Percentiles rank a stretch among this genome's conserved stretches.
These are phyloP conservation scores for Pyrgilauda ruficollis DNA, from an alignment of 2,113 vertebrate species.

Conservation along the genomic window DNA sequence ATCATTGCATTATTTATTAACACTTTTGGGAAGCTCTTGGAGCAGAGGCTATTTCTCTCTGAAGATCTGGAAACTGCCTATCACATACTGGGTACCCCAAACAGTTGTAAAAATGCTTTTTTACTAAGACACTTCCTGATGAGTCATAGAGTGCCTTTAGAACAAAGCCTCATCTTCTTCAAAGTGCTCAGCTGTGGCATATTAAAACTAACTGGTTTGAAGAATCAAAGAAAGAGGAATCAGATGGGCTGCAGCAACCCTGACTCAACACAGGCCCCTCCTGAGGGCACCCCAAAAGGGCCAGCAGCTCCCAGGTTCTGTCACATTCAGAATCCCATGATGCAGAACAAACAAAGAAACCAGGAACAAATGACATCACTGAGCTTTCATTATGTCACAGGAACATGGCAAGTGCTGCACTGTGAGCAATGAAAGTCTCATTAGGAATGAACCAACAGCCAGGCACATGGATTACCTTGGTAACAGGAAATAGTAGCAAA, in stretches of 20 bases:
- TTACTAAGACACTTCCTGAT: background rate
- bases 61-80: background rate
- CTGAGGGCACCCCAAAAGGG: background rate
- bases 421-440: background rate
- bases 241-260: background rate
- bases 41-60: background rate
- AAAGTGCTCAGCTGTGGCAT: background rate
- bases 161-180: background rate
- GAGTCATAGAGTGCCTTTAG: background rate
- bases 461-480: background rate
- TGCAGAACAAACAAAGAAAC: background rate
- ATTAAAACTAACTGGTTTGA: background rate
- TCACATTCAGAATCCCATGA: background rate
- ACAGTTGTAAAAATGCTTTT: background rate
- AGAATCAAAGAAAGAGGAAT: background rate
- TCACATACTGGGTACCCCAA: background rate
- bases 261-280: background rate
- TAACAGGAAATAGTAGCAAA: background rate
- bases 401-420: background rate
- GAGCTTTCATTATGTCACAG: background rate
- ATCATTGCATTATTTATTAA: background rate
- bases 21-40: background rate
- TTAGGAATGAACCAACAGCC: background rate
- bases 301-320: background rate
- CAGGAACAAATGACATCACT: background rate